phyloP scores from a whole-genome alignment of 2,888 invertebrate genomes.

The Drosophila rubida region DNA sequence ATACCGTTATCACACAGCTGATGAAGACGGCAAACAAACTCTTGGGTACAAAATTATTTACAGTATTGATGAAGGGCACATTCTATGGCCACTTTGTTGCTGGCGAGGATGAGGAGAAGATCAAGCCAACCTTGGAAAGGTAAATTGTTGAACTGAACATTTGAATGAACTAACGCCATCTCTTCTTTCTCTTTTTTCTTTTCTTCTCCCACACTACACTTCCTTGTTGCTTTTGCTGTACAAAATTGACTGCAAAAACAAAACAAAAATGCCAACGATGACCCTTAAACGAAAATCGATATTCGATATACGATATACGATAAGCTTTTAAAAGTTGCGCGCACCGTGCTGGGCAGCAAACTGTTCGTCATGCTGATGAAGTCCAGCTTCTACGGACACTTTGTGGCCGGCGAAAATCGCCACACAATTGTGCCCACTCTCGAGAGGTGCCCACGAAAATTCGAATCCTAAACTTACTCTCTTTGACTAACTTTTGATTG shows the following conservation, averaged over 20 bases:
- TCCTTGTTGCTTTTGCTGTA: neutral
- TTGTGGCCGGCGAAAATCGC: constrained; percentile 98
- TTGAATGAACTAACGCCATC: constrained; percentile 69
- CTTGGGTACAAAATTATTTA: constrained; percentile 93
- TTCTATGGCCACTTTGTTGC: constrained; percentile 99
- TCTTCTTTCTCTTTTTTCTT: constrained; percentile 38
- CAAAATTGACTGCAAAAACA: neutral
- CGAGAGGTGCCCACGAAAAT: constrained; percentile 87
- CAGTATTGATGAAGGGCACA: constrained; percentile 94
- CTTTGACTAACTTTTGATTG: constrained; percentile 6
- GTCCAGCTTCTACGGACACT: constrained; percentile 98
- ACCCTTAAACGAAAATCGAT: constrained; percentile 13
- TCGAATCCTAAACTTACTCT: neutral
- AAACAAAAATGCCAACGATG: constrained; percentile 7
- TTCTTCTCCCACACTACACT: neutral
- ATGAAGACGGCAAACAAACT: constrained; percentile 92
- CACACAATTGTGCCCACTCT: constrained; percentile 93
- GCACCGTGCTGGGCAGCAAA: constrained; percentile 90
- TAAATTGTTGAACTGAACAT: constrained; percentile 81
- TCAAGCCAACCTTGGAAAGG: constrained; percentile 93
- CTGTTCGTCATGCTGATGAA: constrained; percentile 95
- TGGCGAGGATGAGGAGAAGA: constrained; percentile 95
- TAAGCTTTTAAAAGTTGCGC: constrained; percentile 92
- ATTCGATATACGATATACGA: constrained; percentile 9
- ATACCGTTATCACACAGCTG: constrained; percentile 89